Percentiles rank a stretch among this genome's conserved stretches.
These are phyloP conservation scores for Lapara coniferarum DNA, from an alignment of 2,888 invertebrate genomes.

Conservation along the genomic window DNA sequence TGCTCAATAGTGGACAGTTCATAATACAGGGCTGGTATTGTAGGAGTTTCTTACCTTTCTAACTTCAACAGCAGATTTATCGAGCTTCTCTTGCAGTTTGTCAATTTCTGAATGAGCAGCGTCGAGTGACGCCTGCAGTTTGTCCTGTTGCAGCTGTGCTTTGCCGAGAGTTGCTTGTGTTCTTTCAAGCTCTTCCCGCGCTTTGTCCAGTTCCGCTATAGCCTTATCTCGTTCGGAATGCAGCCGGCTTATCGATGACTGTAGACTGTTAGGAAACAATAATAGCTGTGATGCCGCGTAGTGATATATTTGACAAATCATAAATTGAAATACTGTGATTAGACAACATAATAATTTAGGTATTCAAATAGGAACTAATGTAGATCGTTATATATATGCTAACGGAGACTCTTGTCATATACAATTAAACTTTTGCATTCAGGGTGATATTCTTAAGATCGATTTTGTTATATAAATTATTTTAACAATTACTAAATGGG, in stretches of 20 bases:
- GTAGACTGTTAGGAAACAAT: slow-evolving; percentile 79
- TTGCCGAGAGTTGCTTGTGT: slow-evolving; percentile 95
- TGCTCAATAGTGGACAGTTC: no score
- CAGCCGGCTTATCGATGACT: slow-evolving; percentile 91
- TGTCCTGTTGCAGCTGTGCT: slow-evolving; percentile 95
- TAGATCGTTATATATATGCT: no score
- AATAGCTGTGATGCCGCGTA: neutral
- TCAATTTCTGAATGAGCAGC: slow-evolving; percentile 95
- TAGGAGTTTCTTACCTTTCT: slow-evolving; percentile 86
- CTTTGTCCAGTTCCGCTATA: slow-evolving; percentile 92
- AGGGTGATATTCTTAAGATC: no score
- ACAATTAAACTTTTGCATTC: no score
- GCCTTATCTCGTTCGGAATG: slow-evolving; percentile 95
- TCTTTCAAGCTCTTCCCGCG: slow-evolving; percentile 93
- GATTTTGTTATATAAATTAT: no score
- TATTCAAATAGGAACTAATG: no score
- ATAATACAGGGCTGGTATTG: neutral
- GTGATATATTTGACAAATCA: no score
- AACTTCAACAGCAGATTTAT: slow-evolving; percentile 91
- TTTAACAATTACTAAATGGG: no score
- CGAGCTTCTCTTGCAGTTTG: slow-evolving; percentile 93
- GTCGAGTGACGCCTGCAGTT: slow-evolving; percentile 93
- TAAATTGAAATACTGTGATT: no score
- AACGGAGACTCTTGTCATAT: no score
- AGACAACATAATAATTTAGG: no score